Conservation (phyloP, 2,113 vertebrate species). For the Nanorana parkeri region DNA sequence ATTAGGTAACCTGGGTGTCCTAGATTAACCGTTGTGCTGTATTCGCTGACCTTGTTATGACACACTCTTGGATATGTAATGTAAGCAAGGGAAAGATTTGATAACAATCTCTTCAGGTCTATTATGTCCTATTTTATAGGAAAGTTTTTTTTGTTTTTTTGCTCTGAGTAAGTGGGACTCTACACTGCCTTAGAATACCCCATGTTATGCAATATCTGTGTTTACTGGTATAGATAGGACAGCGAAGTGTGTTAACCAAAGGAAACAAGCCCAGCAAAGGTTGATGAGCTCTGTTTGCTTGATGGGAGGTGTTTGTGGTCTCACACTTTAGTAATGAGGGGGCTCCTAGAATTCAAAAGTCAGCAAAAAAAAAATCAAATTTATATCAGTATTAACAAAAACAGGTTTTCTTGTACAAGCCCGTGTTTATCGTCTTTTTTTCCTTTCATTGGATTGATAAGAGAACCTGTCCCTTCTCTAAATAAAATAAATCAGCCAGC, state of each 20-base stretch:
- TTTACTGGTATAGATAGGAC: constrained; percentile 52
- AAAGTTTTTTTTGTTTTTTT: no score
- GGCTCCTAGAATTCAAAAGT: constrained; percentile 33
- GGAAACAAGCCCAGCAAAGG: constrained; percentile 36
- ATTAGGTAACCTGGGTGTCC: no score
- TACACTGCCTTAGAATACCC: constrained; percentile 41
- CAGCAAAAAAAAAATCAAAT: constrained; percentile 42
- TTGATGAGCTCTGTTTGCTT: constrained; percentile 13
- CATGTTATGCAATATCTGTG: constrained; percentile 46
- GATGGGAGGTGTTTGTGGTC: constrained; percentile 51
- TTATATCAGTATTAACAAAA: background rate
- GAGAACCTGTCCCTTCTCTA: no score
- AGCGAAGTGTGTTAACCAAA: constrained; percentile 50
- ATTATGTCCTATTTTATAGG: background rate
- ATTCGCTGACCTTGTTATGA: no score
- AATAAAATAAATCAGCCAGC: no score
- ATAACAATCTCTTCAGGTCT: background rate
- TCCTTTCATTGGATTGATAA: no score
- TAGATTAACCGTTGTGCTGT: no score
- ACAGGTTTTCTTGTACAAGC: background rate
- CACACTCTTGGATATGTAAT: no score
- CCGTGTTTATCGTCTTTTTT: no score
- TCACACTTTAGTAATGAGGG: constrained; percentile 25
- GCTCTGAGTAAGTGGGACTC: constrained; percentile 47
- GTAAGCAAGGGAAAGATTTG: constrained; percentile 17